Percentiles rank a stretch among this genome's conserved stretches.
phyloP scores from a whole-genome alignment of 2,797 vertebrate species.

The Eospalax fontanierii region DNA sequence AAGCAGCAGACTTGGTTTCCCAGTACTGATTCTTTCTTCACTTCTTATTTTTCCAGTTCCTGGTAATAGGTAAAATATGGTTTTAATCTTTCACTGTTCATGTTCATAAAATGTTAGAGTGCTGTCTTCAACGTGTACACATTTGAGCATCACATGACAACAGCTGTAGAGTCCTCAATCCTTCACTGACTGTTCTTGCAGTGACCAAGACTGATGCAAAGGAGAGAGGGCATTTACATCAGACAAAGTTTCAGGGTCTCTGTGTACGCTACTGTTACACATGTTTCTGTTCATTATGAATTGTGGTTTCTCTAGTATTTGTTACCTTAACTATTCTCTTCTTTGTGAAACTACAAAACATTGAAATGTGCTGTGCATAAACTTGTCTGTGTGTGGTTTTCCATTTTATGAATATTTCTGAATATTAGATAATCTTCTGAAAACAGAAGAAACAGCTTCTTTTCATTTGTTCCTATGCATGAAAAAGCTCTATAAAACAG shows the following conservation, averaged over 20 bases:
- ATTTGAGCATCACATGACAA: not conserved
- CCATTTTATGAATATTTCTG: not conserved
- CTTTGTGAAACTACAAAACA: not conserved
- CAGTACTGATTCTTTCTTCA: not conserved
- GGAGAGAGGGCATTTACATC: not conserved
- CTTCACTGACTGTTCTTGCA: not conserved
- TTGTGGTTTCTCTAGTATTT: not conserved
- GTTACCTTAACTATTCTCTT: not conserved
- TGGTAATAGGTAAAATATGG: constrained; percentile 10
- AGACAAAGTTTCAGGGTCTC: not conserved
- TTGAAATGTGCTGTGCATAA: not conserved
- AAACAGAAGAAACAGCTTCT: not conserved
- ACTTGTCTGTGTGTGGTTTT: not conserved
- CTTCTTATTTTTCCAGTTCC: not conserved
- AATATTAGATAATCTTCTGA: no score
- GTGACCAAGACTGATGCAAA: not conserved
- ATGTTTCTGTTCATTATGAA: not conserved
- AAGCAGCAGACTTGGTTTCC: no score
- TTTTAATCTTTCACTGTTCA: not conserved
- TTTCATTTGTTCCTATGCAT: not conserved
- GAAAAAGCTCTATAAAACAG: not conserved
- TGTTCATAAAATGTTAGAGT: not conserved
- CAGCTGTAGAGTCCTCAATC: not conserved
- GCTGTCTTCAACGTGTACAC: not conserved
- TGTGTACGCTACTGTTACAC: not conserved